These are phyloP conservation scores for Actenoides hombroni DNA, from an alignment of 2,113 vertebrate genomes.

Conservation along the genomic window DNA sequence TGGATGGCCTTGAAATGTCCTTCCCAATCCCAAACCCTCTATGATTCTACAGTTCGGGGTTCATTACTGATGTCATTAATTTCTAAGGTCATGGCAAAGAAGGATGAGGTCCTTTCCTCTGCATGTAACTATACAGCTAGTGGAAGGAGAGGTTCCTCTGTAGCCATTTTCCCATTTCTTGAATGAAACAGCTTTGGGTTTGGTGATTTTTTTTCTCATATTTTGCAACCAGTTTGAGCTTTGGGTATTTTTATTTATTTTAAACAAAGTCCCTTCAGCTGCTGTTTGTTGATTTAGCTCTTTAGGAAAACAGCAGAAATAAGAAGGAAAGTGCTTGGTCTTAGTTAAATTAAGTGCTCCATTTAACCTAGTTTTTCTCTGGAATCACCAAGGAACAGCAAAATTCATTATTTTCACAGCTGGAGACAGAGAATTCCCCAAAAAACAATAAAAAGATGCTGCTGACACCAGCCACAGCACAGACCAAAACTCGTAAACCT, in stretches of 20 bases:
- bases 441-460: background rate
- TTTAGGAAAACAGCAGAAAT: background rate
- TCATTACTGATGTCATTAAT: background rate
- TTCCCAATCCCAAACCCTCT: no score
- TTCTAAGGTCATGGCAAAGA: background rate
- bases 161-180: background rate
- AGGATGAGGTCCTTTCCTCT: background rate
- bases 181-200: background rate
- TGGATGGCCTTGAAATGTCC: no score
- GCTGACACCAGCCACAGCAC: background rate
- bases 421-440: background rate
- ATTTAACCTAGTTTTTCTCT: background rate
- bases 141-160: background rate
- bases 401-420: background rate
- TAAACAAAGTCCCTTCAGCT: background rate
- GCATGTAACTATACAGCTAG: accelerated
- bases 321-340: background rate
- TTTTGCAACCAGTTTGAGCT: background rate
- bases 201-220: background rate
- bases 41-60: background rate
- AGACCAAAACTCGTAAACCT: accelerated
- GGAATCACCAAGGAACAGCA: background rate
- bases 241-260: background rate
- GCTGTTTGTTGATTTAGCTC: background rate
- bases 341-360: background rate